Percentiles rank a stretch among this genome's conserved stretches.
phyloP scores from a whole-genome alignment of 2,113 vertebrate species.

The Puffinus mauretanicus region DNA sequence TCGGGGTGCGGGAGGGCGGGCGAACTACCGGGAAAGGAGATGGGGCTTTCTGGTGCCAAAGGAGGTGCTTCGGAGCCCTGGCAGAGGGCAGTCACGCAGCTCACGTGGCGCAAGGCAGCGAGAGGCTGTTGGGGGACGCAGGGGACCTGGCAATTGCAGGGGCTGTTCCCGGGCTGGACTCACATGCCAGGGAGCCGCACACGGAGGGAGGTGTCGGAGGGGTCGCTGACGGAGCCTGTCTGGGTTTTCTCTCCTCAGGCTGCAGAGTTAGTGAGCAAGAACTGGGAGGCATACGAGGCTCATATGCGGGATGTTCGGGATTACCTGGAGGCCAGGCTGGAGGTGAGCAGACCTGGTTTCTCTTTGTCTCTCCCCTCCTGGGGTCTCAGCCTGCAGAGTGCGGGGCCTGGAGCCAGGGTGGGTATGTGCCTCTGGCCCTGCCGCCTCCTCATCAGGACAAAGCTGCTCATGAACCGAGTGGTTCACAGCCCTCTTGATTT shows the following conservation, averaged over 20 bases:
- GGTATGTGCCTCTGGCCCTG: not conserved
- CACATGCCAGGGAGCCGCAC: fast-evolving
- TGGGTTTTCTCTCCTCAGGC: slow-evolving; percentile 75
- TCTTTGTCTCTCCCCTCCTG: not conserved
- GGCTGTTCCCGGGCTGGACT: not conserved
- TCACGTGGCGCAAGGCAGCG: fast-evolving
- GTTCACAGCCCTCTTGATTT: not conserved
- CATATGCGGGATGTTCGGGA: slow-evolving; percentile 81
- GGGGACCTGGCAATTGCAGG: not conserved
- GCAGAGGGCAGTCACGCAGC: not conserved
- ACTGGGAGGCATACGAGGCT: slow-evolving; percentile 79
- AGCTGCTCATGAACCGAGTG: not conserved
- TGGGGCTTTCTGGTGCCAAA: not conserved
- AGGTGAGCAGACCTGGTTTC: slow-evolving; percentile 66
- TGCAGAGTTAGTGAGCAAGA: slow-evolving; percentile 86
- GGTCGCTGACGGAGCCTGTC: not conserved
- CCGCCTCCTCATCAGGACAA: not conserved
- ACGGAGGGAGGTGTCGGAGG: fast-evolving
- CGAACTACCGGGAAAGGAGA: not conserved
- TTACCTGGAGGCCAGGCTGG: slow-evolving; percentile 86
- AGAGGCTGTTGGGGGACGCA: not conserved
- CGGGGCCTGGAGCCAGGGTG: not conserved
- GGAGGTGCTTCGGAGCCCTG: not conserved
- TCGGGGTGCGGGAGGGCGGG: fast-evolving
- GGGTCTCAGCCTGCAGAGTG: not conserved